Evolutionary conservation across 2,888 invertebrate species (phyloP).

Genomic region (Ectemnius cavifrons): DNA sequence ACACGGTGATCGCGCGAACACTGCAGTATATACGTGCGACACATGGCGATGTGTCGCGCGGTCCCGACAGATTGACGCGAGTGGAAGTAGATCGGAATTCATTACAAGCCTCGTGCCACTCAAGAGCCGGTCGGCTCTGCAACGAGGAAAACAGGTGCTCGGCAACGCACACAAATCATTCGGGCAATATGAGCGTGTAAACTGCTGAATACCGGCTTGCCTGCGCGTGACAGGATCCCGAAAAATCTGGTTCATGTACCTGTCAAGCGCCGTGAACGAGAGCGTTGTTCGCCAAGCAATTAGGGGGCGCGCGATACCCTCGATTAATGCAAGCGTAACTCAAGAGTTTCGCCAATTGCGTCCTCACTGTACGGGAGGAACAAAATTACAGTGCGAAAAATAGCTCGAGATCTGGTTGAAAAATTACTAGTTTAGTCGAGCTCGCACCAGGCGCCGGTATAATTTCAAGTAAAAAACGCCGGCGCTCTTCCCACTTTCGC

Average conservation of each 20-base stretch:
- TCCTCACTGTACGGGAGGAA: not conserved
- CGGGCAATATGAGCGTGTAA: slow-evolving; percentile 45
- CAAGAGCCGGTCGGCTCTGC: slow-evolving; percentile 13
- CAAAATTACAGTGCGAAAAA: not conserved
- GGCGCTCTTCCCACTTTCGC: too few species aligned
- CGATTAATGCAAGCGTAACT: not conserved
- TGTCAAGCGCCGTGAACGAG: slow-evolving; percentile 32
- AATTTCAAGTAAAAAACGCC: too few species aligned
- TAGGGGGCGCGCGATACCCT: slow-evolving; percentile 9
- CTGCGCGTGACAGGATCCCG: slow-evolving; percentile 45
- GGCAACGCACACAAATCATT: slow-evolving; percentile 62
- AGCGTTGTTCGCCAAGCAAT: slow-evolving; percentile 19
- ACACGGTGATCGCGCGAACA: too few species aligned
- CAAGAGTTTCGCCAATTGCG: not conserved
- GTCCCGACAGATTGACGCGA: slow-evolving; percentile 7
- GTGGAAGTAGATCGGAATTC: slow-evolving; percentile 34
- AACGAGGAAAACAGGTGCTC: slow-evolving; percentile 56
- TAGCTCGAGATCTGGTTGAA: too few species aligned
- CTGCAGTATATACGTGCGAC: not conserved
- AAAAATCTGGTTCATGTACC: slow-evolving; percentile 44
- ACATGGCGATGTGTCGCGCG: not conserved
- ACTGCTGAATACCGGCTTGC: slow-evolving; percentile 12
- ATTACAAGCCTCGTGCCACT: slow-evolving; percentile 7
- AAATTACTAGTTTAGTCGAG: too few species aligned
- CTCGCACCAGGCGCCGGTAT: too few species aligned